Evolutionary conservation across 2,888 invertebrate genomes (phyloP), one percentile per base, ranked within the genome.

Genomic region (Rapana venosa): DNA sequence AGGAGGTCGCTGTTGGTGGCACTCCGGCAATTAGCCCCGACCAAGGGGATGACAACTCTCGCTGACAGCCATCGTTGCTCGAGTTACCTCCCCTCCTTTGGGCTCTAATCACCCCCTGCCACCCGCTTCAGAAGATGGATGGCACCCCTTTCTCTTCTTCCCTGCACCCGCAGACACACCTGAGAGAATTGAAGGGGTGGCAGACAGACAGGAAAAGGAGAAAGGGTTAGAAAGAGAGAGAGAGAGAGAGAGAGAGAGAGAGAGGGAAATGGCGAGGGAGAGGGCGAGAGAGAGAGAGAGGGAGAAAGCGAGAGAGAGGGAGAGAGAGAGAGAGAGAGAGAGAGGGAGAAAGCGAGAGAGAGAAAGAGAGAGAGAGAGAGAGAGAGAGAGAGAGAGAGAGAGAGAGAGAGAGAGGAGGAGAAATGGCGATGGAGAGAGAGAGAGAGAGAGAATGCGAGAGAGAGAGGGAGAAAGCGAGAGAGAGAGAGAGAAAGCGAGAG

Each of bases 51-150:
- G 26, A 22, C 74, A 30, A n/a, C n/a, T n/a, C 74, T n/a, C 30
- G 26, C 74, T 30, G 74, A 77, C 74, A 77, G 30, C 74, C n/a
- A 77, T 77, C 74, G 15, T 77, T 77, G 74, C 74, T 77, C 74
- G 30, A n/a, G 30, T 77, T 77, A 30, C 74, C n/a, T 77, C 74
- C 74, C 74, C 74, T 77, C 30, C 74, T 30, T 6, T 15, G 13
- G 30, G 74, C 22, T 30, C 32, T 77, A 77, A 77, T 77, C 74
- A 30, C 74, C 6, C 32, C 74, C 74, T 77, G 74, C 74, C 74
- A 77, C 74, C 74, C 74, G n/a, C 74, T 5, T 30, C 74, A n/a
- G 26, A 77, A 77, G 74, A 77, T 77, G 74, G 74, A 77, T 77
- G 74, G 74, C n/a, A 77, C 74, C 74, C 74, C 74, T n/a, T 26